A percentile compares a stretch with the other conserved stretches of the same genome.
phyloP scores from a whole-genome alignment of 2,888 invertebrate species.

The Andrena trimmerana region DNA sequence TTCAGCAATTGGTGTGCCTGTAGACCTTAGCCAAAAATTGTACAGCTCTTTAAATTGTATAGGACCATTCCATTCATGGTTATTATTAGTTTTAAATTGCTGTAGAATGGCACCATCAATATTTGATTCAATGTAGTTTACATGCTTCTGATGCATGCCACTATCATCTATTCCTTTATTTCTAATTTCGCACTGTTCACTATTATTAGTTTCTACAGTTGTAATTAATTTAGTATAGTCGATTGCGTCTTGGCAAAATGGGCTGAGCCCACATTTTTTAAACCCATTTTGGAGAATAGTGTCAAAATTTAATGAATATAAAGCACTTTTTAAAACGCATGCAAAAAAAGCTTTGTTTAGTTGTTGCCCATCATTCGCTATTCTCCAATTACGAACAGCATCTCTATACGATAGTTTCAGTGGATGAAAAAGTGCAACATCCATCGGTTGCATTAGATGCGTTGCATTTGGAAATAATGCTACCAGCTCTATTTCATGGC shows the following conservation, averaged over 20 bases:
- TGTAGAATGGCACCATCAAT: conserved; percentile 1
- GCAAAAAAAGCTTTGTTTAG: not conserved
- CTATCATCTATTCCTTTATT: not conserved
- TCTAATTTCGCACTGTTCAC: not conserved
- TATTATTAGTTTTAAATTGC: not conserved
- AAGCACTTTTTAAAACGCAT: not conserved
- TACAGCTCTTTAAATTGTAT: not conserved
- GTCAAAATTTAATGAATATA: not conserved
- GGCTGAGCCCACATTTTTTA: not conserved
- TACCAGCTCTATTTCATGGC: not conserved
- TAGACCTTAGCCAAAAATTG: not conserved
- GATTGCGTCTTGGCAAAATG: no score
- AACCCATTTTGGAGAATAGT: not conserved
- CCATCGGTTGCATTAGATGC: not conserved
- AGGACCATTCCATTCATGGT: not conserved
- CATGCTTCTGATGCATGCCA: not conserved
- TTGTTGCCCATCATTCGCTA: not conserved
- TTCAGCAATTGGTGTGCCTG: no score
- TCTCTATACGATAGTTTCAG: not conserved
- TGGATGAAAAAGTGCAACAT: not conserved
- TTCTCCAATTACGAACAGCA: not conserved
- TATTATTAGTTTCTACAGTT: not conserved
- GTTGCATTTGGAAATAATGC: not conserved
- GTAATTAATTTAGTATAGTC: no score
- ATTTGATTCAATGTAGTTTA: not conserved